Base-by-base conservation (phyloP, 2,113 vertebrate species). In the Atrichornis clamosus region DNA sequence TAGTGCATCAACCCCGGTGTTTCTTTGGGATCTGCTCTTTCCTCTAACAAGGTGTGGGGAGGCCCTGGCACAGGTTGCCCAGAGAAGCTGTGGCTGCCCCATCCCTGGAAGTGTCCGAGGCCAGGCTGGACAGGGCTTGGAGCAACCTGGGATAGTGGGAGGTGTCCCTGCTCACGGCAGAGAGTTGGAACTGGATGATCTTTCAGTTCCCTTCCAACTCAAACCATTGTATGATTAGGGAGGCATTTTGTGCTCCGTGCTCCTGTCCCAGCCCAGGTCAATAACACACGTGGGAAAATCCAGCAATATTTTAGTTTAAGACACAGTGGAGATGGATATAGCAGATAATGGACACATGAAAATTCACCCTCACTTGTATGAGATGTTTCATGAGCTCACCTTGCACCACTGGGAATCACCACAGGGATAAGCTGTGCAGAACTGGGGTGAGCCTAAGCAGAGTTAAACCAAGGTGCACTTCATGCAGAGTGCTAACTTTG, bases 241-340 rank as follows among this genome's bases (percentile, higher is more conserved):
- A 37, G 0, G 8, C 32, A 42, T 22, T 18, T 19, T 49, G 81
- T 47, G 69, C 67, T 82, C 74, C 13, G 39, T 13, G 78, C 19
- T 13, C 24, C 52, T 30, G 2, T 41, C 39, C 74, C 42, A 53
- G 60, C 64, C 84, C 60, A 35, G 41, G 10, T 11, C 0, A 0
- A 16, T 53, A 1, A 18, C 27, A 62, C 37, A 19, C 52, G 6
- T 13, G 37, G 72, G 52, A 65, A 75, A 79, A 67, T 10, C 21
- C 35, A 15, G 79, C 16, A 62, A 16, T 70, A 18, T 42, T 82
- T 60, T 20, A 60, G 13, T 44, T 42, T 37, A n/a, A 70, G 65
- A 2, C 24, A 27, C 6, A 0, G 27, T 32, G 56, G 59, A 52
- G 30, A 27, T 53, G 26, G 11, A 11, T 7, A 0, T 3, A 3